Evolutionary conservation across 2,888 invertebrate genomes (phyloP), one percentile per base, ranked within the genome.

Genomic region (Pandemis cinnamomeana): DNA sequence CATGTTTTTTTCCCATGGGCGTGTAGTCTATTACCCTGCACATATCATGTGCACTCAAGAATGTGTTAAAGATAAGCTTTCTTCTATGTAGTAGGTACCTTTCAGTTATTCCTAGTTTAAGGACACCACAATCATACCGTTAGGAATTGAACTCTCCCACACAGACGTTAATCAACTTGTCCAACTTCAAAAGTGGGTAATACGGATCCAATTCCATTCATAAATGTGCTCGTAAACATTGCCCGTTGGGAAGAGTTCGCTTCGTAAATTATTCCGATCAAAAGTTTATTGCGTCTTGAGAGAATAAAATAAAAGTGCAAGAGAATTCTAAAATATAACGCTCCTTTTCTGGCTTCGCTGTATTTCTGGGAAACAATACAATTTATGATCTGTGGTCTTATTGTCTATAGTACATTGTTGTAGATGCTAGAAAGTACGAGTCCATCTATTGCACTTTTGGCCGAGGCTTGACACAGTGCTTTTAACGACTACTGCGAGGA

Each of bases 191-290:
- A 70, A 70, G n/a, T 13, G 27, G 8, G 41, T 51, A 44, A 55
- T 71, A 71, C 53, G 71, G 10, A 63, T 20, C 61, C 64, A 36
- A 71, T 55, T 27, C 44, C 36, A 63, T 63, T 64, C 46, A 36
- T 46, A 60, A 71, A 66, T 60, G 60, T 55, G 58, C 63, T 73
- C 62, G n/a, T 72, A 72, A 69, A 69, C 61, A 70, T 61, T 60
- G 63, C 58, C 44, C n/a, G 44, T 20, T 55, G 13, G 5, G 55
- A 36, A 44, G 15, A 41, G 20, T n/a, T 27, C 11, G 62, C 62
- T 62, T 58, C 68, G 46, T 72, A 51, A 68, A 72, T 58, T 68
- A 72, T 72, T 69, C 72, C 6, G 42, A 63, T 72, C 63, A 68
- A 44, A 72, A 67, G 62, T 72, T 72, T 72, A 72, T 69, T 55